phyloP scores from a whole-genome alignment of 1,140 invertebrate genomes.

The Oryctes rhinoceros region DNA sequence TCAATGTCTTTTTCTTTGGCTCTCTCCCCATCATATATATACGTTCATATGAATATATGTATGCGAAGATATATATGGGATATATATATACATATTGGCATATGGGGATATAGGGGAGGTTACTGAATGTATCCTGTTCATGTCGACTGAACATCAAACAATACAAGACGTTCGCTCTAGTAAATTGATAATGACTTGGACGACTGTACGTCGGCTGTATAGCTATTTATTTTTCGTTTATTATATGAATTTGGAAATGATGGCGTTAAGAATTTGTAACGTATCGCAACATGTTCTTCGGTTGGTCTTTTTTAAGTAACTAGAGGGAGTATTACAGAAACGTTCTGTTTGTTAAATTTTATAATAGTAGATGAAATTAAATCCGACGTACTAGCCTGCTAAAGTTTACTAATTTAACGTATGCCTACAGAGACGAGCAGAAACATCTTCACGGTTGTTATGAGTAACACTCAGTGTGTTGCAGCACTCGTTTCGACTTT shows the following conservation, averaged over 20 bases:
- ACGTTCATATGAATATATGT: conserved; percentile 28
- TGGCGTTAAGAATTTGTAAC: too few relatives aligned
- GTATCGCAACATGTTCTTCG: too few relatives aligned
- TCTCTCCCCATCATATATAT: conserved; percentile 8
- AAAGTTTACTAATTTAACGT: too few relatives aligned
- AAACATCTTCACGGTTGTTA: too few relatives aligned
- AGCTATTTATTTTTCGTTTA: conserved; percentile 28
- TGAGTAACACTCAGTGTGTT: too few relatives aligned
- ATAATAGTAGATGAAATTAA: too few relatives aligned
- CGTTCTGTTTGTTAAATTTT: too few relatives aligned
- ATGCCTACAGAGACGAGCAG: too few relatives aligned
- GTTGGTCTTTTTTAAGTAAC: too few relatives aligned
- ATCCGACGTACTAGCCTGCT: too few relatives aligned
- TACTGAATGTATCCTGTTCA: conserved; percentile 7
- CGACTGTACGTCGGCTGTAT: background rate
- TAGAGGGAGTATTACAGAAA: too few relatives aligned
- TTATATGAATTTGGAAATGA: background rate
- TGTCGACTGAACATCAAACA: conserved; percentile 26
- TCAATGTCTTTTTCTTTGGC: conserved; percentile 11
- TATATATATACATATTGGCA: background rate
- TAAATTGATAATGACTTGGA: conserved; percentile 26
- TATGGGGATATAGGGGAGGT: background rate
- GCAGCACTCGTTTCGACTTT: too few relatives aligned
- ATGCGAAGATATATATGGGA: background rate
- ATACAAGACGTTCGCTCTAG: background rate